Conservation (phyloP, 2,113 vertebrate genomes). For the Epinephelus moara region DNA sequence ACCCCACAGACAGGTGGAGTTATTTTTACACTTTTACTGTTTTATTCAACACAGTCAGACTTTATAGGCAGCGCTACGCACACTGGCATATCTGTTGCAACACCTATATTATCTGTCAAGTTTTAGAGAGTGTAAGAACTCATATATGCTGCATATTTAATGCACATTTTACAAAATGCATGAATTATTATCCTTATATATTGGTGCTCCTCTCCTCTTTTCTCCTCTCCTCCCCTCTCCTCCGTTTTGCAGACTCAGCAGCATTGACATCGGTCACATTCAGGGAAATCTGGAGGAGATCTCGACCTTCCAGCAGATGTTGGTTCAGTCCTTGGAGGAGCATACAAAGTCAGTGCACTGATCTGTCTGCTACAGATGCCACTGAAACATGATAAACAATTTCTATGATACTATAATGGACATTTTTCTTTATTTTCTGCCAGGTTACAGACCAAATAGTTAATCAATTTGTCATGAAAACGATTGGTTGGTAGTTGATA, state of each 20-base stretch:
- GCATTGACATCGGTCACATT: conserved; percentile 88
- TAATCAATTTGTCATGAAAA: background rate
- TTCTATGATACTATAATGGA: background rate
- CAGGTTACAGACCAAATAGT: background rate
- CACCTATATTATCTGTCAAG: background rate
- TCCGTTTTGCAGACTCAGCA: conserved; percentile 85
- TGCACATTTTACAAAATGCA: background rate
- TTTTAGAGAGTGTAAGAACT: background rate
- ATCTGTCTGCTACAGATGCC: background rate
- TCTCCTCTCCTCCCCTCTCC: conserved; percentile 8
- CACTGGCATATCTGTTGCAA: background rate
- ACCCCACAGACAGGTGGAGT: conserved; percentile 92
- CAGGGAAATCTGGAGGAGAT: conserved; percentile 98
- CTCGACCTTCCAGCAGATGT: conserved; percentile 94
- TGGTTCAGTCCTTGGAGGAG: conserved; percentile 96
- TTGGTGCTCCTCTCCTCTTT: background rate
- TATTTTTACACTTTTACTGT: conserved; percentile 41
- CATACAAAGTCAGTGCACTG: conserved; percentile 89
- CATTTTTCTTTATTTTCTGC: background rate
- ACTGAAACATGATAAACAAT: background rate
- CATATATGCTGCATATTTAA: background rate
- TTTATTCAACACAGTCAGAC: conserved; percentile 9
- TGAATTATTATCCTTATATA: background rate
- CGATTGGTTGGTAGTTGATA: background rate
- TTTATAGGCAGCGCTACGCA: background rate